Conservation (phyloP, 1,140 invertebrate genomes). For the Armadillidium nasatum region DNA sequence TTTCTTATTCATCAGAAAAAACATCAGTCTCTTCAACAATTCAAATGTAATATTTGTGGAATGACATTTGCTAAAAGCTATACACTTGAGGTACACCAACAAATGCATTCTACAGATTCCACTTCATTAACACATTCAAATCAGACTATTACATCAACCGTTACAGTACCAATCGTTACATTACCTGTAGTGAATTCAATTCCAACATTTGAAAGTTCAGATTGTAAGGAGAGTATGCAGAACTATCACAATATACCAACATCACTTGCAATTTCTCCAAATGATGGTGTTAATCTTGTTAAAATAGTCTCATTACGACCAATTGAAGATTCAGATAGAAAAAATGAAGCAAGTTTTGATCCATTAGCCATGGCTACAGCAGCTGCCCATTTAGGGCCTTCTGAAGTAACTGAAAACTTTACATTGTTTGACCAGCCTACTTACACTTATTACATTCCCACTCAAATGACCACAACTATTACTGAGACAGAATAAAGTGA, state of each 20-base stretch:
- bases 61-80: constrained; percentile 37
- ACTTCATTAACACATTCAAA: constrained; percentile 26
- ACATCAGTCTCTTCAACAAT: constrained; percentile 33
- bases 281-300: constrained; percentile 6
- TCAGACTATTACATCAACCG: constrained; percentile 23
- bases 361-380: constrained; percentile 35
- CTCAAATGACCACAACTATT: constrained; percentile 26
- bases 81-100: constrained; percentile 33
- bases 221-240: not conserved
- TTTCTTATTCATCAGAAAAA: constrained; percentile 34
- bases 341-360: constrained; percentile 20
- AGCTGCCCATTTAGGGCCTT: constrained; percentile 31
- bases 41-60: constrained; percentile 36
- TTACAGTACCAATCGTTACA: constrained; percentile 20
- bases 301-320: constrained; percentile 30
- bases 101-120: constrained; percentile 31
- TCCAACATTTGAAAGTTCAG: not conserved
- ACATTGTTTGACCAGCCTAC: constrained; percentile 30
- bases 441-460: constrained; percentile 28
- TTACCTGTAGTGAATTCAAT: not conserved
- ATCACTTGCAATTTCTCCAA: constrained; percentile 26
- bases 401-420: constrained; percentile 33
- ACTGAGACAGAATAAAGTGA: not conserved
- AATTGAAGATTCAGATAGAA: constrained; percentile 21
- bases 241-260: not conserved